Conservation (phyloP, 2,113 vertebrate species). For the Chaenogobius annularis region DNA sequence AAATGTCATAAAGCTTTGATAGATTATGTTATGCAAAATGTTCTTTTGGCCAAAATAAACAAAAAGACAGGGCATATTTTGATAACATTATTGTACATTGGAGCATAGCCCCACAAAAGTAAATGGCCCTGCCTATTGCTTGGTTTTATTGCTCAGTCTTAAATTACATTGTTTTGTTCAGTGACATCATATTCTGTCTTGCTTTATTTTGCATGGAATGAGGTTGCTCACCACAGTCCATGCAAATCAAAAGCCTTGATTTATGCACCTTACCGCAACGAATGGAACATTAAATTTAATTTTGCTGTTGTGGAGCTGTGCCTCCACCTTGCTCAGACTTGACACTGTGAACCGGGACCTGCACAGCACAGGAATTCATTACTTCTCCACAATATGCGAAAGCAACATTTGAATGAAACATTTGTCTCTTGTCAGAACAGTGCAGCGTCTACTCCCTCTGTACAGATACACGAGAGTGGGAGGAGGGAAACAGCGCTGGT, state of each 20-base stretch:
- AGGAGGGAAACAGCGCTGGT: slow-evolving; percentile 31
- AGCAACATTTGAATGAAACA: slow-evolving; percentile 99
- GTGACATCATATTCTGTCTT: slow-evolving; percentile 88
- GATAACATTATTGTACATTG: slow-evolving; percentile 88
- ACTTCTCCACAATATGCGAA: slow-evolving; percentile 94
- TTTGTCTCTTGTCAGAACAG: slow-evolving; percentile 97
- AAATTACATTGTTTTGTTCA: slow-evolving; percentile 89
- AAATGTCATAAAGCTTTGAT: background rate
- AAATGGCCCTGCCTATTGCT: slow-evolving; percentile 72
- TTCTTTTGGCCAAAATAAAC: slow-evolving; percentile 69
- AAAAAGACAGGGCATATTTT: slow-evolving; percentile 81
- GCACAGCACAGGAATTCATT: slow-evolving; percentile 89
- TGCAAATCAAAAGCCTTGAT: slow-evolving; percentile 97
- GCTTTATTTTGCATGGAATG: slow-evolving; percentile 87
- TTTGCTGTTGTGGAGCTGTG: slow-evolving; percentile 84
- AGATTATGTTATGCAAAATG: slow-evolving; percentile 1
- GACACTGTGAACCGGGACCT: slow-evolving; percentile 88
- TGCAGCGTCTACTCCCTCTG: slow-evolving; percentile 79
- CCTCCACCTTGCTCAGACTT: slow-evolving; percentile 76
- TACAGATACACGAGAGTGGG: slow-evolving; percentile 61
- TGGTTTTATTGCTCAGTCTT: slow-evolving; percentile 84
- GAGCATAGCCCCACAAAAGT: slow-evolving; percentile 87
- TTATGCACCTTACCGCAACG: slow-evolving; percentile 89
- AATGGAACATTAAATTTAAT: slow-evolving; percentile 98
- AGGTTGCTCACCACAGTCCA: slow-evolving; percentile 85